A percentile compares a stretch with the other conserved stretches of the same genome.
Conservation (phyloP, 2,113 vertebrate genomes). For the Istiophorus platypterus region DNA sequence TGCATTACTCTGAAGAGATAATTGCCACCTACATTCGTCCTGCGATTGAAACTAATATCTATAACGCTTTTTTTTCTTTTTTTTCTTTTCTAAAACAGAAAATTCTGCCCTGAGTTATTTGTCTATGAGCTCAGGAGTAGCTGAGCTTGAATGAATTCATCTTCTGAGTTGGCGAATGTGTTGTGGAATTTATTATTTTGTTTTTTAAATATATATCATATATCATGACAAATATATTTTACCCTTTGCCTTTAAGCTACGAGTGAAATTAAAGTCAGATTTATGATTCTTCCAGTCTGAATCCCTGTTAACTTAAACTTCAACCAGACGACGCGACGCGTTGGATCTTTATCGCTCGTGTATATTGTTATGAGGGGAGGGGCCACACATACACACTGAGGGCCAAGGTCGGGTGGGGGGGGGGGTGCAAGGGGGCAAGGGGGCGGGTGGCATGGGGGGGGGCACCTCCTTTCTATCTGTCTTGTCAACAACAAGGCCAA, state of each 20-base stretch:
- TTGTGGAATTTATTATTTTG: no score
- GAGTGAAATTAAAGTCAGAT: not conserved
- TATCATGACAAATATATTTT: no score
- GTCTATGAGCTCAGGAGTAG: no score
- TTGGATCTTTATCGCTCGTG: constrained; percentile 10
- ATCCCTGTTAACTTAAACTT: not conserved
- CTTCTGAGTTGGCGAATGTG: no score
- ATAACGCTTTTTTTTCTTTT: not conserved
- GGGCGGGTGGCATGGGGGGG: not conserved
- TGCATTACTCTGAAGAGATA: not conserved
- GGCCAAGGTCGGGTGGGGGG: constrained; percentile 3
- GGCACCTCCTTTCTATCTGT: constrained; percentile 31
- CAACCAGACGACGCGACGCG: not conserved
- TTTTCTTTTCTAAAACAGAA: no score
- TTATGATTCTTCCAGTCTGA: not conserved
- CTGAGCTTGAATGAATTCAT: no score
- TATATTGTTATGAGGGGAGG: not conserved
- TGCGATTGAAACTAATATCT: not conserved
- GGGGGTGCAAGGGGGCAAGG: constrained; percentile 6
- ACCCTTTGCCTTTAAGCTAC: no score
- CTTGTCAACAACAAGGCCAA: constrained; percentile 48
- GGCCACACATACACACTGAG: not conserved
- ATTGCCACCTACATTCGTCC: not conserved
- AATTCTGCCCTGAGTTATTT: no score
- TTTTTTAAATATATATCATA: no score